Evolutionary conservation across 1,140 invertebrate genomes (phyloP).

Genomic region (Hyles euphorbiae): DNA sequence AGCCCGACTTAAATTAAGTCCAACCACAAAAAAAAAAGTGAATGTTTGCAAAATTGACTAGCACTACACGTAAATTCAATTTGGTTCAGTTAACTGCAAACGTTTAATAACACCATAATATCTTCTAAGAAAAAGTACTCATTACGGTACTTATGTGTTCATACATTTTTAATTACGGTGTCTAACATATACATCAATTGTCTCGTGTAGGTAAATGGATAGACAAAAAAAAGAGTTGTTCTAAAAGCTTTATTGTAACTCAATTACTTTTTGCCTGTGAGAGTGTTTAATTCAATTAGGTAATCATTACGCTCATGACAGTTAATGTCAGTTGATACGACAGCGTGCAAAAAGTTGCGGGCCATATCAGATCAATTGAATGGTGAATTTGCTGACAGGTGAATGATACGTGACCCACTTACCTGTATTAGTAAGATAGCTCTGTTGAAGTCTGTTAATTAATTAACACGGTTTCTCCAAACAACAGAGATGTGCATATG

Average conservation of each 20-base stretch:
- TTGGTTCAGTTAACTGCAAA: slow-evolving; percentile 7
- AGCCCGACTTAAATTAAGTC: too few relatives aligned
- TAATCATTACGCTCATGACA: slow-evolving; percentile 47
- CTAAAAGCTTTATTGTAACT: slow-evolving; percentile 11
- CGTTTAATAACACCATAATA: slow-evolving; percentile 3
- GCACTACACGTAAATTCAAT: slow-evolving; percentile 4
- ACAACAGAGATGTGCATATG: slow-evolving; percentile 32
- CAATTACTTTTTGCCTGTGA: slow-evolving; percentile 34
- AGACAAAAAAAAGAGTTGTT: slow-evolving; percentile 6
- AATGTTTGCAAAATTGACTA: slow-evolving; percentile 2
- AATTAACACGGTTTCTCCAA: slow-evolving; percentile 55
- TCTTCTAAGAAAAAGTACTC: slow-evolving; percentile 1
- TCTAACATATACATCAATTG: slow-evolving; percentile 1
- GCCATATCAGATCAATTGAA: slow-evolving; percentile 22
- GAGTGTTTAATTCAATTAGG: slow-evolving; percentile 56
- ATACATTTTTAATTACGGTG: slow-evolving; percentile 3
- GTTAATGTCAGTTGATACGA: slow-evolving; percentile 41
- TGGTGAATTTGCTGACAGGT: slow-evolving; percentile 25
- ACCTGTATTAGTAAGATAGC: slow-evolving; percentile 38
- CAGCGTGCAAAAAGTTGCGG: slow-evolving; percentile 39
- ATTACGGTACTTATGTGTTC: slow-evolving; percentile 1
- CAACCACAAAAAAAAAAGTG: neutral
- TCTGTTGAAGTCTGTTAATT: slow-evolving; percentile 56
- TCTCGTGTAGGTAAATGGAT: slow-evolving; percentile 5
- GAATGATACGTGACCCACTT: slow-evolving; percentile 52